phyloP scores from a whole-genome alignment of 2,113 vertebrate genomes.

The Apodemus speciosus region DNA sequence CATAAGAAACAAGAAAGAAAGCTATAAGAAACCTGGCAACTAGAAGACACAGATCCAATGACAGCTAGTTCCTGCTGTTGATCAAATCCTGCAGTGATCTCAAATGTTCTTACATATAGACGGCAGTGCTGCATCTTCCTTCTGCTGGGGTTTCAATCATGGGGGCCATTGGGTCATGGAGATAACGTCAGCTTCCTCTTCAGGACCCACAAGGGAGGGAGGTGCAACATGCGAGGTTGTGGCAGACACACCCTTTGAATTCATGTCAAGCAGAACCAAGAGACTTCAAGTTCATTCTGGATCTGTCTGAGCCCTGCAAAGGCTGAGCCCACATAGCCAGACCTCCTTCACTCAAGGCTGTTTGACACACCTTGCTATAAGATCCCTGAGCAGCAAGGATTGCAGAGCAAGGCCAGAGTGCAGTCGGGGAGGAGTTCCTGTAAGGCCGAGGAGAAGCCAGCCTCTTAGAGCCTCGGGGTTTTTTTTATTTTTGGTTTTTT shows the following conservation, averaged over 20 bases:
- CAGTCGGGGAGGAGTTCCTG: background rate
- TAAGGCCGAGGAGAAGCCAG: background rate
- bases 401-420: background rate
- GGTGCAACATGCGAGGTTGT: background rate
- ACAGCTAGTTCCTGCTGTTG: background rate
- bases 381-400: background rate
- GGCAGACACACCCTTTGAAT: background rate
- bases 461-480: background rate
- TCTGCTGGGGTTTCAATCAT: background rate
- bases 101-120: background rate
- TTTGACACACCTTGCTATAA: background rate
- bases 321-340: background rate
- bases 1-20: background rate
- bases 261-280: conserved; percentile 24
- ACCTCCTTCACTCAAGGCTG: background rate
- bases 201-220: background rate
- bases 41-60: background rate
- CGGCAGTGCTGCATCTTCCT: conserved; percentile 7
- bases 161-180: background rate
- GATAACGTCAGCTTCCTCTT: conserved; percentile 15
- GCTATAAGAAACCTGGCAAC: too few relatives aligned
- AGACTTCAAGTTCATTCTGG: background rate
- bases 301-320: background rate
- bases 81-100: background rate
- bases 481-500: too few relatives aligned